Percentiles rank a stretch among this genome's conserved stretches.
These are phyloP conservation scores for Tenebrio molitor DNA, from an alignment of 1,140 invertebrate genomes.

Conservation along the genomic window DNA sequence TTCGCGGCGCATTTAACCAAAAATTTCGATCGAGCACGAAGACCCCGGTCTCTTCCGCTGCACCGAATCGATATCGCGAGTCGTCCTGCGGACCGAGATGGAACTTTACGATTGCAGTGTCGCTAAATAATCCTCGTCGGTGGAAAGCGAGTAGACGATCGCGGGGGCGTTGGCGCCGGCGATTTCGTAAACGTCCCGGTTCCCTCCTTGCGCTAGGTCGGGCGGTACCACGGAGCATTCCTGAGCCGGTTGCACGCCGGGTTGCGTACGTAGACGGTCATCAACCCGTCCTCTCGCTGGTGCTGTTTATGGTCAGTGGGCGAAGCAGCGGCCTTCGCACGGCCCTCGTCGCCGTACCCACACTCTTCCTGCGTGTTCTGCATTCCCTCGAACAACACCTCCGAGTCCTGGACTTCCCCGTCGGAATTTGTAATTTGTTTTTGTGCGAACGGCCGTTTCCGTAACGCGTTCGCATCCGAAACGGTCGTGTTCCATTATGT, in stretches of 20 bases:
- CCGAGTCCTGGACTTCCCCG: too few relatives aligned
- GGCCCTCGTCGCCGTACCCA: conserved; percentile 44
- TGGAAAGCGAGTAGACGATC: too few relatives aligned
- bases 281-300: conserved; percentile 40
- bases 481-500: too few relatives aligned
- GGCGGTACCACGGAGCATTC: neutral
- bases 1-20: neutral
- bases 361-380: conserved; percentile 45
- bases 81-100: neutral
- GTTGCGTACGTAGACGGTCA: conserved; percentile 44
- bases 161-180: conserved; percentile 1
- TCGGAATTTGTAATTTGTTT: too few relatives aligned
- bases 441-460: neutral
- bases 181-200: neutral
- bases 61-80: neutral
- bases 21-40: neutral
- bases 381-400: conserved; percentile 21
- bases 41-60: neutral
- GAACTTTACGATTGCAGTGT: neutral
- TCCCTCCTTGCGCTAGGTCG: neutral
- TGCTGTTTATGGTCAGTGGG: conserved; percentile 49
- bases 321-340: conserved; percentile 47
- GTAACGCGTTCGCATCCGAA: too few relatives aligned
- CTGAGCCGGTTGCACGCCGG: too few relatives aligned
- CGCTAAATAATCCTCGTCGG: too few relatives aligned